These are phyloP conservation scores for Trichogramma evanescens DNA, from an alignment of 2,888 invertebrate species.

Conservation along the genomic window DNA sequence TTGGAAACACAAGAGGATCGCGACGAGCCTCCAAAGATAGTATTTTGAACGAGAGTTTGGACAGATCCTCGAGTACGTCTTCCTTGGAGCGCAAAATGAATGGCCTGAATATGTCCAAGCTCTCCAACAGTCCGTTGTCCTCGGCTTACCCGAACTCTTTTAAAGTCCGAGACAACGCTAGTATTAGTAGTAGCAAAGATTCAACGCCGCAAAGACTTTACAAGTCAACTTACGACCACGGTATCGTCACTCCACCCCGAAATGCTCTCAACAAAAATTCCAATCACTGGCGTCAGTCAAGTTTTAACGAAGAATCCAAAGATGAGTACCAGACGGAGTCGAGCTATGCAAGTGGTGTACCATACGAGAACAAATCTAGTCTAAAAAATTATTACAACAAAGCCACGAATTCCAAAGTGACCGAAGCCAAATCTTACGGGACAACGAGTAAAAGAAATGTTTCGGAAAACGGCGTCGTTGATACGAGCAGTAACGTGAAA, in stretches of 20 bases:
- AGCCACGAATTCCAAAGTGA: neutral
- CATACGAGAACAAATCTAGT: no score
- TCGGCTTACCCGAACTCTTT: constrained; percentile 30
- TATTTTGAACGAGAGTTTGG: constrained; percentile 26
- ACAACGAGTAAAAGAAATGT: constrained; percentile 27
- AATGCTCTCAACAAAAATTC: constrained; percentile 38
- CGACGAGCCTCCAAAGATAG: constrained; percentile 34
- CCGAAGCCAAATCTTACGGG: neutral
- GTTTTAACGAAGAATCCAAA: no score
- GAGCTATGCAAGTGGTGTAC: no score
- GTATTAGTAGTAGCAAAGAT: no score
- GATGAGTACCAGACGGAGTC: no score
- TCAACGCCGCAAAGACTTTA: constrained; percentile 25
- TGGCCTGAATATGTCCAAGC: constrained; percentile 30
- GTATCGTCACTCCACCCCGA: neutral
- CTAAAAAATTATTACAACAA: constrained; percentile 25
- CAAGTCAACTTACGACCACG: constrained; percentile 19
- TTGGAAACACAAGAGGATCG: constrained; percentile 64
- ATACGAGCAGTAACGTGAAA: constrained; percentile 43
- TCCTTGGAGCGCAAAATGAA: constrained; percentile 40
- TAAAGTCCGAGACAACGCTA: constrained; percentile 26
- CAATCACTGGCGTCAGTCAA: constrained; percentile 29
- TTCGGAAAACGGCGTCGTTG: constrained; percentile 38
- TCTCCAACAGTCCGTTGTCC: constrained; percentile 26
- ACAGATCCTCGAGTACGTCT: constrained; percentile 32